Conservation (phyloP, 2,113 vertebrate species). For the Eurypyga helias region DNA sequence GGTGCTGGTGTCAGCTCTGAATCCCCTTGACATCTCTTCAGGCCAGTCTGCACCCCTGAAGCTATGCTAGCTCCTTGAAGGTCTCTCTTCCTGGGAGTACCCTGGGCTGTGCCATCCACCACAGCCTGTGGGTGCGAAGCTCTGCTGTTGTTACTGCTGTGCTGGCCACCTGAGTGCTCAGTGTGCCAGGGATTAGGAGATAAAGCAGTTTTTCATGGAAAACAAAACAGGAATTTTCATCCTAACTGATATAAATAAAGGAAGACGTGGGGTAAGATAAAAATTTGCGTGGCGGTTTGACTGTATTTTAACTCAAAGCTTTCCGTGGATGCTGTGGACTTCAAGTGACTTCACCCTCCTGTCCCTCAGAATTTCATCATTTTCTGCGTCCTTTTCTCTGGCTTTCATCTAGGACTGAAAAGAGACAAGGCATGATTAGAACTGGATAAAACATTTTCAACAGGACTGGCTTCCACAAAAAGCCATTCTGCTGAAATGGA, state of each 20-base stretch:
- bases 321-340: neutral
- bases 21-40: neutral
- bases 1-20: neutral
- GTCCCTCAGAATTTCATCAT: neutral
- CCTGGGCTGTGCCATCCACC: neutral
- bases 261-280: neutral
- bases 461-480: neutral
- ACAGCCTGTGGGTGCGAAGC: neutral
- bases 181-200: neutral
- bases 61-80: neutral
- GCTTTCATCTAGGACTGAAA: slow-evolving; percentile 26
- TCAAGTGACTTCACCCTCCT: neutral
- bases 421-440: neutral
- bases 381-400: slow-evolving; percentile 7
- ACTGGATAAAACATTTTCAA: slow-evolving; percentile 1
- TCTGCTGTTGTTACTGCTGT: neutral
- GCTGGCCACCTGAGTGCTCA: rapidly evolving
- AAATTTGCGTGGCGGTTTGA: neutral
- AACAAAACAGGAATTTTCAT: neutral
- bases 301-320: neutral
- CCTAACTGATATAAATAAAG: neutral
- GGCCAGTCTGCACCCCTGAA: neutral
- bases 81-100: neutral
- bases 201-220: neutral
- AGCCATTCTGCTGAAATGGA: neutral